Evolutionary conservation across 1,140 invertebrate species (phyloP).

Genomic region (Calycopis cecrops): DNA sequence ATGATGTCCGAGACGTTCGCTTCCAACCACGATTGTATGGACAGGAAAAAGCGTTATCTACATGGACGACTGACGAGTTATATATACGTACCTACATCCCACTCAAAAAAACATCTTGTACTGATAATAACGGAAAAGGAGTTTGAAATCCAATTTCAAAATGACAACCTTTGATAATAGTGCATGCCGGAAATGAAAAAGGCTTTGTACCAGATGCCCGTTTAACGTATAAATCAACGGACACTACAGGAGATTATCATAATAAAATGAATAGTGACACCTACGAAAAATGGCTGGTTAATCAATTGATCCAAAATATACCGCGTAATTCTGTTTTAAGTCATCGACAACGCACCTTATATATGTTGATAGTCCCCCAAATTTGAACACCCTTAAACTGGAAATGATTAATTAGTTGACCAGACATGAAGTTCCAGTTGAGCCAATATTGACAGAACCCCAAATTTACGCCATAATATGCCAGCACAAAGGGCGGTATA

Average conservation of each 20-base stretch:
- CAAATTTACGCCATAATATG: constrained; percentile 20
- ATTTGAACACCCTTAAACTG: constrained; percentile 23
- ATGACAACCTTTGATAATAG: constrained; percentile 17
- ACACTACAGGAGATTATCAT: constrained; percentile 17
- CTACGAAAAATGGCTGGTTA: constrained; percentile 4
- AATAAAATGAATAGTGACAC: constrained; percentile 13
- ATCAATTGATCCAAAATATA: constrained; percentile 6
- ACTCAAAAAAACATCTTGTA: too few species aligned
- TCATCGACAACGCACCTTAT: constrained; percentile 9
- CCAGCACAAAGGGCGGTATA: constrained; percentile 19
- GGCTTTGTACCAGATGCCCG: constrained; percentile 20
- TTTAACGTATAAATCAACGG: constrained; percentile 7
- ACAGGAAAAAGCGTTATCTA: too few species aligned
- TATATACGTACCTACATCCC: too few species aligned
- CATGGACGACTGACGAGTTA: too few species aligned
- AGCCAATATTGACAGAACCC: constrained; percentile 19
- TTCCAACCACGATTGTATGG: too few species aligned
- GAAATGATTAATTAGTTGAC: constrained; percentile 19
- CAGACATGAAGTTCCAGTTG: too few species aligned
- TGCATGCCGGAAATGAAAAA: too few species aligned
- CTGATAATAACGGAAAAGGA: too few species aligned
- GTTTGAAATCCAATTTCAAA: constrained; percentile 11
- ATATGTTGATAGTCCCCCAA: constrained; percentile 13
- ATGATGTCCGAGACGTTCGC: too few species aligned
- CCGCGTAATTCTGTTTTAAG: constrained; percentile 4